These are phyloP conservation scores for Rousettus madagascariensis DNA, from an alignment of 2,797 vertebrate species.

Conservation along the genomic window DNA sequence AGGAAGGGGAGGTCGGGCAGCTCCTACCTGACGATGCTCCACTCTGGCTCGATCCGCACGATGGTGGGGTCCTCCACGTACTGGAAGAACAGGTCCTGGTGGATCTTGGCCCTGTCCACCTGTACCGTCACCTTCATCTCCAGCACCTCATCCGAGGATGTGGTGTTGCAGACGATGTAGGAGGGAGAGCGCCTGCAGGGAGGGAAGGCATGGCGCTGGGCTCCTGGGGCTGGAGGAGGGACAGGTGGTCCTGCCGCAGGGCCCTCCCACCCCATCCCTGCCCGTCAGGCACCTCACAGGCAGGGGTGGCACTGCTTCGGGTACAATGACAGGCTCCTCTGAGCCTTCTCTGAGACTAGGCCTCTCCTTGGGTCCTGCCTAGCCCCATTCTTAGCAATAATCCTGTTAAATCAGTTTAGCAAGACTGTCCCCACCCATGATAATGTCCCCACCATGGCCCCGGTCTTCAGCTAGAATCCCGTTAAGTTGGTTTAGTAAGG, in stretches of 20 bases:
- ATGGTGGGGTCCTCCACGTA: conserved; percentile 97
- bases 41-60: conserved; percentile 95
- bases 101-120: conserved; percentile 94
- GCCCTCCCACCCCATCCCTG: background rate
- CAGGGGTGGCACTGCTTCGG: fast-evolving
- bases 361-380: background rate
- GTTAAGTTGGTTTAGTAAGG: background rate
- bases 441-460: background rate
- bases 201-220: background rate
- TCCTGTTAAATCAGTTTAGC: background rate
- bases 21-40: conserved; percentile 96
- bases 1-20: background rate
- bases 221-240: background rate
- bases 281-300: background rate
- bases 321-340: background rate
- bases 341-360: background rate
- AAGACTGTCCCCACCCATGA: background rate
- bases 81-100: conserved; percentile 93
- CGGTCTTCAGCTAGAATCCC: background rate
- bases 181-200: conserved; percentile 90
- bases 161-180: conserved; percentile 94
- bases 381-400: background rate
- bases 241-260: fast-evolving
- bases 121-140: conserved; percentile 94
- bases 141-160: conserved; percentile 90